A percentile compares a stretch with the other conserved stretches of the same genome.
These are phyloP conservation scores for Serinus canaria DNA, from an alignment of 2,113 vertebrate species.

Conservation along the genomic window DNA sequence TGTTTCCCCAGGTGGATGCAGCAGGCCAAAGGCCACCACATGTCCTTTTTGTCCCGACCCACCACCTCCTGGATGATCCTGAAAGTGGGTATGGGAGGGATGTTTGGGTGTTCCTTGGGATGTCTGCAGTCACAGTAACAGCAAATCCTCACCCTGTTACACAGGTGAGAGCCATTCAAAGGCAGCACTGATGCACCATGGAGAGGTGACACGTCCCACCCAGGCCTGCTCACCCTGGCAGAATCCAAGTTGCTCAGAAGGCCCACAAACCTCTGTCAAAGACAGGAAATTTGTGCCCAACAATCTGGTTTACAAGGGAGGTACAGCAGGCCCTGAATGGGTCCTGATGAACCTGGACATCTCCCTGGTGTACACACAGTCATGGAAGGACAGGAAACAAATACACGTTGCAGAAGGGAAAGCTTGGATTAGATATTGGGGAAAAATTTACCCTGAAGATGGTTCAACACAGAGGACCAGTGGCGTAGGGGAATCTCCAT, in stretches of 20 bases:
- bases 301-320: neutral
- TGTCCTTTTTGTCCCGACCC: neutral
- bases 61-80: neutral
- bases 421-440: neutral
- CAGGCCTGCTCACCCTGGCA: neutral
- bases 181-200: neutral
- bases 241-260: neutral
- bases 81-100: neutral
- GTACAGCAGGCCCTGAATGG: neutral
- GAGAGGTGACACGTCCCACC: neutral
- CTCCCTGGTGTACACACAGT: neutral
- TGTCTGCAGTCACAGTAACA: neutral
- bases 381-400: fast-evolving
- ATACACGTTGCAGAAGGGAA: neutral
- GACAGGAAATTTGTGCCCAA: neutral
- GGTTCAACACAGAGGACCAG: neutral
- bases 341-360: neutral
- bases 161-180: fast-evolving
- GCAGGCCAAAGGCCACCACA: neutral
- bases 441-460: neutral
- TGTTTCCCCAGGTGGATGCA: neutral
- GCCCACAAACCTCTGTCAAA: neutral
- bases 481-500: neutral
- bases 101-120: neutral
- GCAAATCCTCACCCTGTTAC: neutral